These are phyloP conservation scores for Melangyna quadrimaculata DNA, from an alignment of 2,888 invertebrate species.

Conservation along the genomic window DNA sequence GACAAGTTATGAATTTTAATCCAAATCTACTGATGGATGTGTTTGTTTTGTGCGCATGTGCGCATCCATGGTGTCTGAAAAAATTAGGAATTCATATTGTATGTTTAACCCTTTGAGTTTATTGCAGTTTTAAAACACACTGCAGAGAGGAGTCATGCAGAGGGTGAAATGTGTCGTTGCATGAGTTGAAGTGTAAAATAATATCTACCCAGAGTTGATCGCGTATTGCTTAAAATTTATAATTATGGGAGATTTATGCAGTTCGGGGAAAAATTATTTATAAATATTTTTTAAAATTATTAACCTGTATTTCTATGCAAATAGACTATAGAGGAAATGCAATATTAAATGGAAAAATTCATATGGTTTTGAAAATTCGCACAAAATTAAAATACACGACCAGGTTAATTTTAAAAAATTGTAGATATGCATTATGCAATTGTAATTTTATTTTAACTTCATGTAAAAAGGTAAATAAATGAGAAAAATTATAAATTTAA, in stretches of 20 bases:
- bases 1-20: conserved; percentile 60
- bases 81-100: conserved; percentile 48
- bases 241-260: not conserved
- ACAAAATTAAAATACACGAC: too few species aligned
- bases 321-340: not conserved
- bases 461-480: too few species aligned
- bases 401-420: too few species aligned
- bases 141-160: not conserved
- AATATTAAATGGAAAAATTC: not conserved
- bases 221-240: not conserved
- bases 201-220: not conserved
- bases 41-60: not conserved
- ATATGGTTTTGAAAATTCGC: not conserved
- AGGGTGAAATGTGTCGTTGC: not conserved
- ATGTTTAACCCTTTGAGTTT: conserved; percentile 25
- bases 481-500: too few species aligned
- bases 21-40: conserved; percentile 23
- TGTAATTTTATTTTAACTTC: too few species aligned
- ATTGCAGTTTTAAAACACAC: not conserved
- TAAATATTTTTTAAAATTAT: not conserved
- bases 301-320: not conserved
- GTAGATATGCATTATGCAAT: too few species aligned
- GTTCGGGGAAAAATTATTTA: not conserved
- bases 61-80: not conserved
- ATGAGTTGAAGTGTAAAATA: not conserved